Percentiles rank a stretch among this genome's conserved stretches.
These are phyloP conservation scores for Babyrousa celebensis DNA, from an alignment of 2,797 vertebrate genomes.

Conservation along the genomic window DNA sequence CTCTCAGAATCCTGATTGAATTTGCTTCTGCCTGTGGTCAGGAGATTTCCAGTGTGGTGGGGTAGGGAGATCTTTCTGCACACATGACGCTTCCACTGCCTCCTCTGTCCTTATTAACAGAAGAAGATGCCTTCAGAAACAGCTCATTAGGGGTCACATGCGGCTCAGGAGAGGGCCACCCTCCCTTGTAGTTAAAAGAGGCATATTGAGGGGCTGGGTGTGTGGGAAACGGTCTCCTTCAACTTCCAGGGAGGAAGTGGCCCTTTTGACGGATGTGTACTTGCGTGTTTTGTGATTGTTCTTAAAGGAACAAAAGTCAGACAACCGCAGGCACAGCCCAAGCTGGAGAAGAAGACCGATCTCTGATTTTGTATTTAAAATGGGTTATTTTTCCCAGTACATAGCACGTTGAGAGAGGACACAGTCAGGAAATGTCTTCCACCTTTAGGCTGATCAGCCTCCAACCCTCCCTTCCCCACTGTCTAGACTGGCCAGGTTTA, in stretches of 20 bases:
- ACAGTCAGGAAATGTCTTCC: background rate
- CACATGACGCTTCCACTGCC: background rate
- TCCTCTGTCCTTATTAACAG: background rate
- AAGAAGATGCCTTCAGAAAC: background rate
- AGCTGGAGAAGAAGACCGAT: background rate
- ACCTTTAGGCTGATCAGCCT: background rate
- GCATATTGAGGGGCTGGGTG: background rate
- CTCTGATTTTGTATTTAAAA: conserved; percentile 14
- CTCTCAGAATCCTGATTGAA: background rate
- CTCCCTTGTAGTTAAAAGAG: conserved; percentile 22
- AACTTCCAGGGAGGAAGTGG: background rate
- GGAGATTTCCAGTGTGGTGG: background rate
- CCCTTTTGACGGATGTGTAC: background rate
- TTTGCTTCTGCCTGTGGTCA: background rate
- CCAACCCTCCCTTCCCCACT: background rate
- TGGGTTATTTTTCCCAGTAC: background rate
- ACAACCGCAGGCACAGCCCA: background rate
- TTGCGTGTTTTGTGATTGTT: conserved; percentile 36
- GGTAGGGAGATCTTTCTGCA: background rate
- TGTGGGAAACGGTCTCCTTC: background rate
- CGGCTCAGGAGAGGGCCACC: background rate
- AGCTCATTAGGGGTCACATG: background rate
- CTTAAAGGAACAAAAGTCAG: background rate
- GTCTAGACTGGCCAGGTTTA: background rate
- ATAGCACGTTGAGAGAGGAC: background rate